Base-by-base conservation (phyloP, 1,140 invertebrate genomes). In the Atta cephalotes region DNA sequence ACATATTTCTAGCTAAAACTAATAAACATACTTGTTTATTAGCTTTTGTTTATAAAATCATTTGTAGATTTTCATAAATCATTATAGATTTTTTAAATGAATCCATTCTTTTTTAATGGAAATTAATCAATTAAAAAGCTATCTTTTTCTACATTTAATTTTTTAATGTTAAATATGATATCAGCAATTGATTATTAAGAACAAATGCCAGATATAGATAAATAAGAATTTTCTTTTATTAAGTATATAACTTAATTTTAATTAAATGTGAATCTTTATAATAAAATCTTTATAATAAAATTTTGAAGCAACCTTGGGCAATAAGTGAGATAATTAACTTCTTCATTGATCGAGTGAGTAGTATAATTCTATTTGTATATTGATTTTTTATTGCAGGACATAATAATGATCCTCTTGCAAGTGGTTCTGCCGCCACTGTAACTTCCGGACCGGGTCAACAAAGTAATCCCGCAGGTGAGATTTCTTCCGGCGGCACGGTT, bases 381-480 rank as follows among this genome's bases (percentile, higher is more conserved):
- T 35, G 31, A 31, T n/a, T 1, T 18, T n/a, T 1, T 18, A 2
- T 66, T 79, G 45, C 49, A 90, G 96, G 95, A 89, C 96, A 96
- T 63, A 97, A 96, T 63, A 97, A 97, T 89, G 97, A 97, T 89
- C 95, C 91, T n/a, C 91, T 90, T 2, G 91, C 86, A 28, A 90
- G 31, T 35, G 31, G 90, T 10, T 92, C 87, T n/a, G 92, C 91
- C 25, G 90, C 91, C n/a, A 89, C 90, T 1, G 85, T 88, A 0
- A 72, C 87, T 28, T 90, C 87, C 28, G 92, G 86, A n/a, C 62
- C 90, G 9, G 86, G 88, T 80, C 92, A 92, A 89, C 92, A 88
- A 82, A 71, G 60, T 49, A 86, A 89, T 62, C 91, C 91, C 39
- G 86, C 68, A 66, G 82, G 84, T 68, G 92, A 91, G 53, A 79